Evolutionary conservation across 2,888 invertebrate genomes (phyloP), one percentile per base, ranked within the genome.

Genomic region (Tetanocera ferruginea): DNA sequence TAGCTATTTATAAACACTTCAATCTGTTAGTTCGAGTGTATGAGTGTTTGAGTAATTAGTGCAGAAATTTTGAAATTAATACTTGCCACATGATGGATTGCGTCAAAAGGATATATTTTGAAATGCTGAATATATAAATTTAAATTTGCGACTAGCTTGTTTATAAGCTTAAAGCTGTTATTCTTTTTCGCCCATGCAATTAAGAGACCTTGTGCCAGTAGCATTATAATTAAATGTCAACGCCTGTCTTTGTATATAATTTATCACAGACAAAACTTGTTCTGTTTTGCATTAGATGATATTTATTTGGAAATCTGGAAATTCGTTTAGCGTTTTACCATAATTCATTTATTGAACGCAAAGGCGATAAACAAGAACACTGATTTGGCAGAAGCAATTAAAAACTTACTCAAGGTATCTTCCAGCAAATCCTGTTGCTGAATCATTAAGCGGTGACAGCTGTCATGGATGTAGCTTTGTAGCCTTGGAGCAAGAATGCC

Each of bases 321-420:
- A 17, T 37, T 34, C 57, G n/a, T 37, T 57, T n/a, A 8, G 11
- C 49, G 19, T 51, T 79, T 62, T 76, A 78, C 76, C 76, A 79
- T 81, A 81, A 82, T 83, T 82, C 81, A 83, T 83, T 83, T 81
- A 81, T 82, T 80, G 78, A 76, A 71, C 49, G 43, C 62, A 17
- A 11, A 76, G 78, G 64, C 74, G 76, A 78, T 75, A 74, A 72
- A 62, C 52, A 19, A 19, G 14, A n/a, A 31, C 67, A 43, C 28
- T 51, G 76, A 76, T 75, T 77, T 77, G 71, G 76, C 76, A 60
- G 57, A 78, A 71, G 76, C 78, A 80, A 80, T 80, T 80, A 77
- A 43, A 43, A 77, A 77, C 67, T 76, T 73, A 76, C 72, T 37
- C 31, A 78, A 73, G 72, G 77, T 78, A 57, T 73, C 72, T 66